Evolutionary conservation across 2,113 vertebrate species (phyloP), one percentile per base, ranked within the genome.

Genomic region (Chloropsis cyanopogon): DNA sequence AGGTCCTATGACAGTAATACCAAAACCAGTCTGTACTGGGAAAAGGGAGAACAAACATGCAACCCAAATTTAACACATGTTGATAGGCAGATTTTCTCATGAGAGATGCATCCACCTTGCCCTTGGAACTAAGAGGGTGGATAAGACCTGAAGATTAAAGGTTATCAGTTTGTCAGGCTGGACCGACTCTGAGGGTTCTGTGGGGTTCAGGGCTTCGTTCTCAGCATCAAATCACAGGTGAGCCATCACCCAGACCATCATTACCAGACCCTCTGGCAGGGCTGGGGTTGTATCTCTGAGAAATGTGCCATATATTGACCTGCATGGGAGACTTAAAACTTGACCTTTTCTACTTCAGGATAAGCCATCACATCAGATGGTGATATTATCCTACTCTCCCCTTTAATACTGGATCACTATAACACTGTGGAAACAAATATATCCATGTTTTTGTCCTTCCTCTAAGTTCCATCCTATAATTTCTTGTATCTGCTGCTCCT

Each of bases 31-130:
- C 8, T 61, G 4, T 23, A 46, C 5, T 3, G 12, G 11, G 29
- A 70, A 72, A 69, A 63, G 4, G 12, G 7, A 82, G 46, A 11
- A 39, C 21, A 82, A 84, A 64, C 14, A 64, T 17, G 1, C 1
- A 56, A 66, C 28, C 2, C 25, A 64, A 35, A 52, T 44, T 66
- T 39, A 85, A 14, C 6, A 44, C 0, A 4, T 26, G 28, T 7
- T 37, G 12, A 53, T 26, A 54, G n/a, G 13, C 3, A 60, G 25
- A 35, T 60, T 79, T 79, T 53, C 39, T 89, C 7, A 12, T 17
- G 33, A 44, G 5, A 39, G 1, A 20, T 13, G 15, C 15, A 24
- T 59, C 21, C 0, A 0, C 2, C 29, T 21, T 71, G 19, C 23
- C 21, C 72, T 86, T 89, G 24, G 59, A 82, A 28, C 8, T 31